Evolutionary conservation across 30 jellyfish, hydroid and myxozoan genomes (phyloP).

Genomic region (Morbakka virulenta): DNA sequence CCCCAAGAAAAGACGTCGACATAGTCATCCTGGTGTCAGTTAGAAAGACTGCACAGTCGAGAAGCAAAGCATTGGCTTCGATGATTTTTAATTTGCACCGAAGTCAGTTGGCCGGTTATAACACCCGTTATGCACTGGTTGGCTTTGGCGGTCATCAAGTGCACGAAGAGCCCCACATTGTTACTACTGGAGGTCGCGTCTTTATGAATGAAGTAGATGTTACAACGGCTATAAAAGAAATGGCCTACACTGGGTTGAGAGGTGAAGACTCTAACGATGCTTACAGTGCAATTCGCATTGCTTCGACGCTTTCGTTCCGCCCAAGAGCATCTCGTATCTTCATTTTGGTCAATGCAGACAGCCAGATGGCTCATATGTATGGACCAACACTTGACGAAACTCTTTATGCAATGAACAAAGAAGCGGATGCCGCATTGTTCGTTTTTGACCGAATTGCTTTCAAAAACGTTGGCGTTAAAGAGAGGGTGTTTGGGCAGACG

Average conservation of each 20-base stretch:
- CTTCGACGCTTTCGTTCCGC: constrained; percentile 79
- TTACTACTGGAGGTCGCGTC: constrained; percentile 59
- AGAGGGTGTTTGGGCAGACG: constrained; percentile 86
- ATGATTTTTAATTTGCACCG: constrained; percentile 31
- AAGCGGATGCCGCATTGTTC: constrained; percentile 82
- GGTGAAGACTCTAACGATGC: constrained; percentile 66
- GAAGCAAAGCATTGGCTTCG: constrained; percentile 38
- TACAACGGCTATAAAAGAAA: constrained; percentile 47
- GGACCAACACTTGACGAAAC: constrained; percentile 87
- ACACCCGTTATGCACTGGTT: constrained; percentile 80
- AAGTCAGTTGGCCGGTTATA: constrained; percentile 33
- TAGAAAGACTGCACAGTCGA: constrained; percentile 40
- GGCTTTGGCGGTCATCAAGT: constrained; percentile 94
- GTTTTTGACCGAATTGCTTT: constrained; percentile 71
- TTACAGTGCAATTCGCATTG: constrained; percentile 64
- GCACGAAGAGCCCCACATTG: constrained; percentile 85
- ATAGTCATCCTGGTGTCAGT: constrained; percentile 82
- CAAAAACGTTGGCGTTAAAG: constrained; percentile 50
- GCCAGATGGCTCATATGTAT: constrained; percentile 39
- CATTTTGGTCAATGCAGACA: constrained; percentile 70
- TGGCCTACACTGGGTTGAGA: constrained; percentile 78
- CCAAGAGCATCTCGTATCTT: constrained; percentile 90
- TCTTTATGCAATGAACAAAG: constrained; percentile 28
- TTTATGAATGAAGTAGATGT: constrained; percentile 48
- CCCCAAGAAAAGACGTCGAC: constrained; percentile 74